Evolutionary conservation across 2,888 invertebrate genomes (phyloP).

Genomic region (Latrodectus hesperus): DNA sequence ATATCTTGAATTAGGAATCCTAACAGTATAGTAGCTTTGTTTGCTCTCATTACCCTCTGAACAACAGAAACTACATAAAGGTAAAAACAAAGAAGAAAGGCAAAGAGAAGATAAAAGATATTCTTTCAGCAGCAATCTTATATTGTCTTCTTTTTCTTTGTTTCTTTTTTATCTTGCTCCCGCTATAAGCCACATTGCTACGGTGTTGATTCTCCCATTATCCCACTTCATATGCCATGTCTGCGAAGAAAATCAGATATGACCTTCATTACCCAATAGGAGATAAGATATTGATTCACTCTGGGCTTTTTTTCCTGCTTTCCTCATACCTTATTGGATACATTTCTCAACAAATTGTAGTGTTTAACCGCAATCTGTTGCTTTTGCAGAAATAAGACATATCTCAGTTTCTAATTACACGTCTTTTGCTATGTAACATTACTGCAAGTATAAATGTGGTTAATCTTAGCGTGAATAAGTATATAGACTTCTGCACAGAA

Average conservation of each 20-base stretch:
- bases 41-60: slow-evolving; percentile 45
- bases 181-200: slow-evolving; percentile 15
- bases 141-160: slow-evolving; percentile 18
- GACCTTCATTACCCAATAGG: slow-evolving; percentile 50
- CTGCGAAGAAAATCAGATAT: slow-evolving; percentile 56
- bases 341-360: not conserved
- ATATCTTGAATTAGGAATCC: slow-evolving; percentile 51
- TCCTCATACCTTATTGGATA: slow-evolving; percentile 1
- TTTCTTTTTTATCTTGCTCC: slow-evolving; percentile 6
- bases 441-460: too few species aligned
- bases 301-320: slow-evolving; percentile 2
- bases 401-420: too few species aligned
- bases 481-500: too few species aligned
- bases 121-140: slow-evolving; percentile 33
- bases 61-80: slow-evolving; percentile 41
- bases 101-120: slow-evolving; percentile 8
- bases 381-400: too few species aligned
- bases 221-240: slow-evolving; percentile 56
- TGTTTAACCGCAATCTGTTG: too few species aligned
- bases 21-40: slow-evolving; percentile 47
- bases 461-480: too few species aligned
- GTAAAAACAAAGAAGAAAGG: slow-evolving; percentile 25
- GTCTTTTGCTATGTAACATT: too few species aligned
- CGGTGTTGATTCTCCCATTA: slow-evolving; percentile 62
- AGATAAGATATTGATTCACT: slow-evolving; percentile 54